Evolutionary conservation across 2,888 invertebrate species (phyloP), one percentile per base, ranked within the genome.

Genomic region (Heteromyza rotundicornis): DNA sequence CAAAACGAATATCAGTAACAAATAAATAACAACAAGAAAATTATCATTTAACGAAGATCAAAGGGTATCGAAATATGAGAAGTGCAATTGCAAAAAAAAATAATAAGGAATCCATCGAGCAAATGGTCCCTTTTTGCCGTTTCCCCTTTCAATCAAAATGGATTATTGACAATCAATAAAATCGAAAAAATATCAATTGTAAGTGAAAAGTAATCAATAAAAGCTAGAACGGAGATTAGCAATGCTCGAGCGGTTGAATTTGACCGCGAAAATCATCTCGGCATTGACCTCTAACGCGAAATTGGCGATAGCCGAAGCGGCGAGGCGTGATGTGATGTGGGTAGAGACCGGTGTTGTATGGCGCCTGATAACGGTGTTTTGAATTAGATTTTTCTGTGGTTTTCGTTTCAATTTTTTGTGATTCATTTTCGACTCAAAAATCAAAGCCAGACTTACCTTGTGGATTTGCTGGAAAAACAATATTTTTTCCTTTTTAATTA

Each of bases 41-140:
- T 79, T 78, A 79, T 79, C 79, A 78, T 68, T 67, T 73, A 66
- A 60, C 56, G 50, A 68, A 69, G 79, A 77, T 79, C 79, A 79
- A 79, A 79, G 79, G 78, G 75, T 79, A 79, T 79, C 79, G 75
- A 71, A 69, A 65, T 56, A 12, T 17, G 12, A 53, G 35, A 53
- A 40, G 17, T 44, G 24, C 40, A 60, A 2, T 14, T n/a, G 16
- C 19, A 40, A 3, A 56, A 7, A 53, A 19, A 17, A 35, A 53
- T n/a, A 53, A 2, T 16, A 10, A 47, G 7, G n/a, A 47, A 47
- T 16, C 8, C 5, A 10, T 47, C n/a, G 7, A 7, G n/a, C 7
- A 32, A 32, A 32, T 32, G 12, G 12, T 32, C 12, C 32, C 5
- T 32, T 8, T n/a, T n/a, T n/a, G n/a, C n/a, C n/a, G n/a, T n/a